These are phyloP conservation scores for Cariama cristata DNA, from an alignment of 2,113 vertebrate genomes.

Conservation along the genomic window DNA sequence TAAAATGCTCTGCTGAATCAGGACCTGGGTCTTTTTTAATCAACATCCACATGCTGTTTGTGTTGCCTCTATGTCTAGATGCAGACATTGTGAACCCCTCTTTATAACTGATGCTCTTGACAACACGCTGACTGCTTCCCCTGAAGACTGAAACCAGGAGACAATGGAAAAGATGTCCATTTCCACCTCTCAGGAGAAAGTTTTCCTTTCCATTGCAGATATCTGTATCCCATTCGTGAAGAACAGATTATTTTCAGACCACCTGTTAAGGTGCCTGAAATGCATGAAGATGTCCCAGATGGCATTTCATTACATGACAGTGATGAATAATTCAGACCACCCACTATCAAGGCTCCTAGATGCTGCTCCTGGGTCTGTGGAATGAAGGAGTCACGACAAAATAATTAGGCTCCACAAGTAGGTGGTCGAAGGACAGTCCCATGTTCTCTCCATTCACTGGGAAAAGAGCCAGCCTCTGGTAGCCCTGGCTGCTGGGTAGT, in stretches of 20 bases:
- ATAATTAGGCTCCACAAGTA: background rate
- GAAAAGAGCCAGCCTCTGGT: background rate
- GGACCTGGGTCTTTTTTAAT: background rate
- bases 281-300: background rate
- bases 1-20: background rate
- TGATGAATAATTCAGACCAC: background rate
- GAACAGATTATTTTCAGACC: background rate
- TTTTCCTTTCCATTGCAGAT: background rate
- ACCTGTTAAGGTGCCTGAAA: background rate
- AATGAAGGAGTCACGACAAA: background rate
- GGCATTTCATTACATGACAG: background rate
- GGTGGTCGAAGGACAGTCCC: background rate
- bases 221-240: rapidly evolving
- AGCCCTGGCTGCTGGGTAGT: background rate
- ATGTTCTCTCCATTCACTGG: background rate
- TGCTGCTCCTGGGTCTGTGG: background rate
- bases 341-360: background rate
- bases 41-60: background rate
- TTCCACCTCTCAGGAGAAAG: background rate
- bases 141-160: background rate
- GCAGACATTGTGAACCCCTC: background rate
- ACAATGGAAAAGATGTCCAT: background rate
- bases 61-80: background rate
- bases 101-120: background rate
- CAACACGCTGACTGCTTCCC: background rate